These are phyloP conservation scores for Catharus ustulatus DNA, from an alignment of 2,797 vertebrate species.

Conservation along the genomic window DNA sequence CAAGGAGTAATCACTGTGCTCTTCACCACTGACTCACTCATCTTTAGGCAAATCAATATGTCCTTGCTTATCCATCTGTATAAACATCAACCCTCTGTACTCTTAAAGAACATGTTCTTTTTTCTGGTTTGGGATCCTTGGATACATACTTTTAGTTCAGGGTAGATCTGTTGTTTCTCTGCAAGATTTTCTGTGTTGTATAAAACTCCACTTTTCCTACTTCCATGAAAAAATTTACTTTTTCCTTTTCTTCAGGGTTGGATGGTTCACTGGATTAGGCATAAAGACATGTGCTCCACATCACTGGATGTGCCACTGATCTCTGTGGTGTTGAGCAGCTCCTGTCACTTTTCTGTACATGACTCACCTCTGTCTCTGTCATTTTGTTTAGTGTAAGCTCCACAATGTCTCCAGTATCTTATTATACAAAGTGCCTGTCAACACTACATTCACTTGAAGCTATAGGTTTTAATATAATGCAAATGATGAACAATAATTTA, in stretches of 20 bases:
- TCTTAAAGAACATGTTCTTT: not conserved
- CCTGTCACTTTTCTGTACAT: not conserved
- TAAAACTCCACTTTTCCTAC: not conserved
- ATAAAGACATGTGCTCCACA: not conserved
- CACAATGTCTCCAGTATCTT: not conserved
- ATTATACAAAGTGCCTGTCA: not conserved
- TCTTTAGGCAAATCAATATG: constrained; percentile 27
- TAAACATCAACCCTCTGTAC: not conserved
- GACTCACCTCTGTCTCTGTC: not conserved
- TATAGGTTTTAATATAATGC: not conserved
- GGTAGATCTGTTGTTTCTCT: not conserved
- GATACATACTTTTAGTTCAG: not conserved
- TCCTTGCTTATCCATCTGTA: constrained; percentile 17
- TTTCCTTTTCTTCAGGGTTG: not conserved
- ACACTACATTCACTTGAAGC: not conserved
- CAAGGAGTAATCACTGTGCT: not conserved
- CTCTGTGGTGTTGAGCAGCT: not conserved
- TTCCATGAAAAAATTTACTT: not conserved
- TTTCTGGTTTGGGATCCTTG: not conserved
- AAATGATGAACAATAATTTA: not conserved
- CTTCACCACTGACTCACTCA: not conserved
- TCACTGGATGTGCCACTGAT: not conserved
- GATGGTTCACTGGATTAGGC: not conserved
- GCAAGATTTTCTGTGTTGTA: not conserved
- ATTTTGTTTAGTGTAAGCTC: not conserved